Base-by-base conservation (phyloP, 1,140 invertebrate genomes). In the Melipona quadrifasciata region DNA sequence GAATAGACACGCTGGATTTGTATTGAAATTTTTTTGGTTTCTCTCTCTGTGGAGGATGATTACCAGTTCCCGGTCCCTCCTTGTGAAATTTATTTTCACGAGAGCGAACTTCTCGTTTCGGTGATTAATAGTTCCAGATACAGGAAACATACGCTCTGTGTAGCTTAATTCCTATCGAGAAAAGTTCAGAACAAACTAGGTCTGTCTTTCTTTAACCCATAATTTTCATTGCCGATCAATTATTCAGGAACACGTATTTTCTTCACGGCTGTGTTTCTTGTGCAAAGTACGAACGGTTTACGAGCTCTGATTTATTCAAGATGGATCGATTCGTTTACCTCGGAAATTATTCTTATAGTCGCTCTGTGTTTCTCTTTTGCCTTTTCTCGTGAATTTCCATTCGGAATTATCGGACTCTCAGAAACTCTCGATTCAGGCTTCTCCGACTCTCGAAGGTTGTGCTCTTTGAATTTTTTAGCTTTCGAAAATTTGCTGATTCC, bases 161-260 rank as follows among this genome's bases (percentile, higher is more conserved):
- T 47, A 47, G 39, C 39, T 47, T 47, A 47, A 8, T 47, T 47
- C 39, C 39, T 47, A 47, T 17, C 58, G n/a, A 72, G 24, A 39
- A 58, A 19, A 34, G 31, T 75, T 16, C 24, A 58, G 55, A 58
- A n/a, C n/a, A n/a, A n/a, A 75, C 73, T 75, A n/a, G 55, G 55
- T 39, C 73, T 14, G 11, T 58, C 21, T 75, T 75, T 51, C 47
- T 53, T 34, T 17, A 24, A 16, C 24, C 16, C 10, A 16, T 19
- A 53, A 53, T 72, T 51, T 58, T 34, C 55, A 58, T 75, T n/a
- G 31, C 55, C 39, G 58, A 58, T 39, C 31, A n/a, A 75, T 75
- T 58, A 75, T 58, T 58, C 31, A 39, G n/a, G 21, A 34, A 39
- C 73, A 4, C 27, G 12, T 73, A 34, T 47, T 21, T 70, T n/a